Base-by-base conservation (phyloP, 2,113 vertebrate species). In the Acanthisitta chloris region DNA sequence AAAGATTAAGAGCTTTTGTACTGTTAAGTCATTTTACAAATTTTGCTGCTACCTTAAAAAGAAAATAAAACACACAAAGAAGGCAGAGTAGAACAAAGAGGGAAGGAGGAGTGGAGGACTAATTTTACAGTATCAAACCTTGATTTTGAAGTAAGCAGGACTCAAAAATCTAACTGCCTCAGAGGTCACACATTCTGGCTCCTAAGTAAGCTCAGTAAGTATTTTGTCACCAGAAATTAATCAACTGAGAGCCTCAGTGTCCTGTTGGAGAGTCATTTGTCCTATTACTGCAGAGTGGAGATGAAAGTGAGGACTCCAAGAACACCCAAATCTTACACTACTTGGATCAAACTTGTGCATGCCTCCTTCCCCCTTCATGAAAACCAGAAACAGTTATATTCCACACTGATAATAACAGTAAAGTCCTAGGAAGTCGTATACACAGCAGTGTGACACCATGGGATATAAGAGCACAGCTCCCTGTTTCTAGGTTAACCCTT, bases 201-300 rank as follows among this genome's bases (percentile, higher is more conserved):
- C 65, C 26, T 15, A 70, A 77, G 62, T 57, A 65, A 64, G 77
- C 25, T 57, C 43, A 38, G 18, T 17, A 67, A 38, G 12, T 67
- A 25, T 38, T 55, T 54, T 59, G 43, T 43, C 64, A 79, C 40
- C 58, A 84, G 45, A 86, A 71, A 66, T 25, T 61, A 10, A 61
- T 59, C 21, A 61, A 28, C 20, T 10, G 31, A 69, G 46, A 73
- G 23, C 1, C 0, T 6, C 1, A 0, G 23, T 54, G 36, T 54
- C 18, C 6, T 58, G 5, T 3, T 36, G 45, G n/a, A 70, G 15
- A 51, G 17, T 10, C 3, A 49, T 67, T 52, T 78, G n/a, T 65
- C 67, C 46, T 49, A 3, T 42, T 49, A 45, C 48, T 52, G 51
- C 34, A 17, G 31, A 80, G 20, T 5, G 2, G 17, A 66, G 28